Percentiles rank a stretch among this genome's conserved stretches.
Evolutionary conservation across 2,888 invertebrate species (phyloP).

Genomic region (Unio pictorum): DNA sequence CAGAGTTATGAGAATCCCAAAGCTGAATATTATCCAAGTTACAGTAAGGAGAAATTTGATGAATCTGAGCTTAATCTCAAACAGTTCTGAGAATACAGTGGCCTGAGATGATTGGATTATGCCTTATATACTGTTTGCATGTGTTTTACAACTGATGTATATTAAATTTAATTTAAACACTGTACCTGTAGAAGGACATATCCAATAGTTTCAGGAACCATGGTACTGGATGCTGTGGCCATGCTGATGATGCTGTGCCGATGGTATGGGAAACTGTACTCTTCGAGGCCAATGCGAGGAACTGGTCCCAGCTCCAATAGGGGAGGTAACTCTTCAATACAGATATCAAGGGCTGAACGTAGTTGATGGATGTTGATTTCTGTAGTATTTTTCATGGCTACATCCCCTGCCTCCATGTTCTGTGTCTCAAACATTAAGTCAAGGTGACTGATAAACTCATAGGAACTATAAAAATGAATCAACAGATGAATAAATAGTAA

Average conservation of each 20-base stretch:
- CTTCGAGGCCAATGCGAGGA: constrained; percentile 35
- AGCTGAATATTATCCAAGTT: too few species aligned
- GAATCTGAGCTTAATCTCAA: too few species aligned
- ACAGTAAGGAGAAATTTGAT: too few species aligned
- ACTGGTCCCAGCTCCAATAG: constrained; percentile 62
- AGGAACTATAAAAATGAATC: constrained; percentile 44
- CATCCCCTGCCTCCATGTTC: constrained; percentile 62
- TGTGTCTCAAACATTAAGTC: constrained; percentile 66
- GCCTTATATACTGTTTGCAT: too few species aligned
- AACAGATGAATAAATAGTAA: background rate
- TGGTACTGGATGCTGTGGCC: constrained; percentile 54
- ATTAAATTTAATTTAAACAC: background rate
- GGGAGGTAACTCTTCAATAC: constrained; percentile 64
- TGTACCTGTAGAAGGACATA: constrained; percentile 66
- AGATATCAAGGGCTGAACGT: constrained; percentile 64
- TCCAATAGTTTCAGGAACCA: constrained; percentile 67
- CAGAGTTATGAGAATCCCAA: too few species aligned
- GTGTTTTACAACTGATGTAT: too few species aligned
- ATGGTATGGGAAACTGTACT: constrained; percentile 68
- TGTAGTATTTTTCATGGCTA: constrained; percentile 18
- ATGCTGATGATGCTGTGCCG: constrained; percentile 64
- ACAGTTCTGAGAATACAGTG: too few species aligned
- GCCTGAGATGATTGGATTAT: too few species aligned
- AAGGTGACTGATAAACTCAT: constrained; percentile 54
- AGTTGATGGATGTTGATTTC: constrained; percentile 51